phyloP scores from a whole-genome alignment of 2,797 vertebrate species.

The Sebastes itinus region DNA sequence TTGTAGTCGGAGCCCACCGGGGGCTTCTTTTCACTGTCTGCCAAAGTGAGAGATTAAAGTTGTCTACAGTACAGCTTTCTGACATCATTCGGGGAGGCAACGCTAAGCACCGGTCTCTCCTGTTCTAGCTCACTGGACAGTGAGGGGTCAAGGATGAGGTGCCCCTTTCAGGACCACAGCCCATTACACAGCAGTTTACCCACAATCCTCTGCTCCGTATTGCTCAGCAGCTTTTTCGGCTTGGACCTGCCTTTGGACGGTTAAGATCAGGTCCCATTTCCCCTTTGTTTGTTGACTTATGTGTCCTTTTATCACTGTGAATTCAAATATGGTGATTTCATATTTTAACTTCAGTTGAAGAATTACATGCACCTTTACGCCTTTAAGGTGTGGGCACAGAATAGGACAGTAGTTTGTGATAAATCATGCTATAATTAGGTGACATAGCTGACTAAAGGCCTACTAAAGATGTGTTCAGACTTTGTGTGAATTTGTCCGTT shows the following conservation, averaged over 20 bases:
- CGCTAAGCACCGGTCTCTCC: constrained; percentile 43
- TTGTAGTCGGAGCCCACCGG: constrained; percentile 49
- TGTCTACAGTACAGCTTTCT: constrained; percentile 59
- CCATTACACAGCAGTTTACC: constrained; percentile 48
- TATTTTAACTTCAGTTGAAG: background rate
- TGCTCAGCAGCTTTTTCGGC: constrained; percentile 26
- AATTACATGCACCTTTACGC: background rate
- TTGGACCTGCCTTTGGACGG: background rate
- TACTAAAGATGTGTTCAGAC: background rate
- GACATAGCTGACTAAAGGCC: background rate
- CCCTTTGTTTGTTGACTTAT: background rate
- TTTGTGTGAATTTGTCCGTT: background rate
- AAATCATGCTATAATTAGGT: background rate
- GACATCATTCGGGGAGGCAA: constrained; percentile 57
- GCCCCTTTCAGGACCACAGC: constrained; percentile 61
- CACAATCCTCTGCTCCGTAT: constrained; percentile 49
- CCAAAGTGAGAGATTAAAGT: constrained; percentile 72
- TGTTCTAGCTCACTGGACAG: constrained; percentile 70
- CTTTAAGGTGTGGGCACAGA: background rate
- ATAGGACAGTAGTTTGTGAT: background rate
- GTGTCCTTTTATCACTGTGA: background rate
- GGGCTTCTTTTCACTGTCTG: constrained; percentile 61
- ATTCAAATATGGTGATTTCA: background rate
- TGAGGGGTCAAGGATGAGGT: constrained; percentile 69
- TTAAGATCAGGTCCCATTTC: background rate